These are phyloP conservation scores for Elegia similella DNA, from an alignment of 2,888 invertebrate genomes.

Conservation along the genomic window DNA sequence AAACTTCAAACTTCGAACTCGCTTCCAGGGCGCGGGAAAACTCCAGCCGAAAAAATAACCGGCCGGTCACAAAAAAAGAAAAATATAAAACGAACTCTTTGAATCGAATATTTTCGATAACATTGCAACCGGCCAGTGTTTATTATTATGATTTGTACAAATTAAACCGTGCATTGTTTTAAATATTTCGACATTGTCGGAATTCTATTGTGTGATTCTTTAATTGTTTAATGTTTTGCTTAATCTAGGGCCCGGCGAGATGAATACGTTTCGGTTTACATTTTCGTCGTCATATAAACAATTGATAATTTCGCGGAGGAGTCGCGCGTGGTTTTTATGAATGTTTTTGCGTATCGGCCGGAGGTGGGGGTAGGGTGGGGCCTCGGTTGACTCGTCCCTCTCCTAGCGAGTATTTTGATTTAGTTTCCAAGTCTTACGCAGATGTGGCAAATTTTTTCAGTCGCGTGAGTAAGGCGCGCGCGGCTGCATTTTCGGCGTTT, in stretches of 20 bases:
- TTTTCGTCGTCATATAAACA: slow-evolving; percentile 71
- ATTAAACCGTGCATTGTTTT: slow-evolving; percentile 71
- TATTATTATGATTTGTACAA: slow-evolving; percentile 69
- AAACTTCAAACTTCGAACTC: slow-evolving; percentile 39
- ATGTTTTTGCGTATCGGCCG: slow-evolving; percentile 74
- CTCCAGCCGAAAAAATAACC: slow-evolving; percentile 43
- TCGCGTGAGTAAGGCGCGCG: slow-evolving; percentile 76
- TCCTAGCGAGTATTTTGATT: slow-evolving; percentile 80
- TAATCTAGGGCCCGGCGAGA: slow-evolving; percentile 62
- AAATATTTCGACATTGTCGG: slow-evolving; percentile 71
- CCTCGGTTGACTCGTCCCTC: slow-evolving; percentile 76
- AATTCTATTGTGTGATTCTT: slow-evolving; percentile 67
- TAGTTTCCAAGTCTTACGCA: slow-evolving; percentile 80
- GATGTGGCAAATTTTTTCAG: slow-evolving; percentile 80
- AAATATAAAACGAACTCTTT: slow-evolving; percentile 33
- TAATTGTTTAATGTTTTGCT: slow-evolving; percentile 68
- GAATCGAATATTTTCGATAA: slow-evolving; percentile 50
- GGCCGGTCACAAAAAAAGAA: slow-evolving; percentile 34
- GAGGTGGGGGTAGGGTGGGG: slow-evolving; percentile 78
- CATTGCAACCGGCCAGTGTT: slow-evolving; percentile 58
- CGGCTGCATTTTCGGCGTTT: slow-evolving; percentile 59
- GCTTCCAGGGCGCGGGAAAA: slow-evolving; percentile 70
- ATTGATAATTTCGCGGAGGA: slow-evolving; percentile 75
- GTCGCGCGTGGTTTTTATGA: slow-evolving; percentile 75
- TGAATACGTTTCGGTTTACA: slow-evolving; percentile 58